phyloP scores from a whole-genome alignment of 2,113 vertebrate species.

The Oreochromis niloticus region DNA sequence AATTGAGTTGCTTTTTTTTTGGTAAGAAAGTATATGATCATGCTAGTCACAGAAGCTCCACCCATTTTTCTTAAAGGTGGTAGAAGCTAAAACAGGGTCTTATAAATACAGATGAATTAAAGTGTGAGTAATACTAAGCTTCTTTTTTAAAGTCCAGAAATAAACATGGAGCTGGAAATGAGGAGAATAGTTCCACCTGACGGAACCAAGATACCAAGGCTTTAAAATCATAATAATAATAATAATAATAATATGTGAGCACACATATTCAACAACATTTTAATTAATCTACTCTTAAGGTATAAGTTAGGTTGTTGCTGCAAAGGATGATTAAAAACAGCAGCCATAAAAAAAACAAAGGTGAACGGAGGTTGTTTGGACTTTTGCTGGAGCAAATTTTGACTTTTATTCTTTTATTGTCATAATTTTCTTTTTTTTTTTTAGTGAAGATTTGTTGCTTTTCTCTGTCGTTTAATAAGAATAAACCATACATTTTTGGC shows the following conservation, averaged over 20 bases:
- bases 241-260: background rate
- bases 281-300: background rate
- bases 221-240: background rate
- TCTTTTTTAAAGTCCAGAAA: background rate
- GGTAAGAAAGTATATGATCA: background rate
- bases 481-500: background rate
- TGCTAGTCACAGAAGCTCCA: background rate
- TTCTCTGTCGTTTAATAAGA: fast-evolving
- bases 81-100: background rate
- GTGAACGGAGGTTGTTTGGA: background rate
- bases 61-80: background rate
- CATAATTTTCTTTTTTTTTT: background rate
- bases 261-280: background rate
- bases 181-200: background rate
- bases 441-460: background rate
- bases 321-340: fast-evolving
- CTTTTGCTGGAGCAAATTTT: background rate
- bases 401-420: background rate
- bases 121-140: background rate
- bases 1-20: background rate
- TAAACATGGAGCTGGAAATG: background rate
- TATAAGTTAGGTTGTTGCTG: fast-evolving
- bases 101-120: background rate
- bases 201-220: background rate
- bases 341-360: background rate